phyloP scores from a whole-genome alignment of 2,797 vertebrate species.

The Acanthurus tractus region DNA sequence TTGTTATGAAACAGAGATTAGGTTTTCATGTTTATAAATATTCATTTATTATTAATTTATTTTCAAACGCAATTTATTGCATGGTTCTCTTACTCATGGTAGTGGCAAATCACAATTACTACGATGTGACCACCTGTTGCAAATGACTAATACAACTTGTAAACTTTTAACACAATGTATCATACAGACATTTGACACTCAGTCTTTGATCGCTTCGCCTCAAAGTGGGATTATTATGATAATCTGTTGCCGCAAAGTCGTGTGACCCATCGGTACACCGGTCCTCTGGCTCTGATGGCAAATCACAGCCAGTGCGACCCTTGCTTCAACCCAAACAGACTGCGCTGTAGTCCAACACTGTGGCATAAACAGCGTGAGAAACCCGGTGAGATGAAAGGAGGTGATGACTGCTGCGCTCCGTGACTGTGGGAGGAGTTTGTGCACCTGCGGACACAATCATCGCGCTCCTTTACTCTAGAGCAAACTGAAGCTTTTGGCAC shows the following conservation, averaged over 20 bases:
- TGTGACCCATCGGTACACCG: neutral
- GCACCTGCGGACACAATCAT: slow-evolving; percentile 63
- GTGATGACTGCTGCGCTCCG: neutral
- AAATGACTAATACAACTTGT: neutral
- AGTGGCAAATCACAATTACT: too few species aligned
- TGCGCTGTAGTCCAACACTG: neutral
- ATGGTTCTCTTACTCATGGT: too few species aligned
- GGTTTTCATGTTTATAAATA: neutral
- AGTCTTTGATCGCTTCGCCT: slow-evolving; percentile 42
- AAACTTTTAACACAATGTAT: neutral
- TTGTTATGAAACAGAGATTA: neutral
- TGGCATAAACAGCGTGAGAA: slow-evolving; percentile 48
- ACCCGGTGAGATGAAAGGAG: slow-evolving; percentile 61
- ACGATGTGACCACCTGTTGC: too few species aligned
- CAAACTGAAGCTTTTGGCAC: neutral
- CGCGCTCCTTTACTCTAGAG: neutral
- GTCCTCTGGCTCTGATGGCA: neutral
- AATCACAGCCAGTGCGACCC: slow-evolving; percentile 36
- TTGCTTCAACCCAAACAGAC: slow-evolving; percentile 46
- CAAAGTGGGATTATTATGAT: slow-evolving; percentile 17
- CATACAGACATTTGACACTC: neutral
- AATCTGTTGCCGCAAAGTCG: neutral
- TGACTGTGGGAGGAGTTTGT: slow-evolving; percentile 70
- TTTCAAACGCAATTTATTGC: too few species aligned
- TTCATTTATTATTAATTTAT: too few species aligned